Conservation (phyloP, 1,140 invertebrate species). For the Amphibalanus amphitrite region DNA sequence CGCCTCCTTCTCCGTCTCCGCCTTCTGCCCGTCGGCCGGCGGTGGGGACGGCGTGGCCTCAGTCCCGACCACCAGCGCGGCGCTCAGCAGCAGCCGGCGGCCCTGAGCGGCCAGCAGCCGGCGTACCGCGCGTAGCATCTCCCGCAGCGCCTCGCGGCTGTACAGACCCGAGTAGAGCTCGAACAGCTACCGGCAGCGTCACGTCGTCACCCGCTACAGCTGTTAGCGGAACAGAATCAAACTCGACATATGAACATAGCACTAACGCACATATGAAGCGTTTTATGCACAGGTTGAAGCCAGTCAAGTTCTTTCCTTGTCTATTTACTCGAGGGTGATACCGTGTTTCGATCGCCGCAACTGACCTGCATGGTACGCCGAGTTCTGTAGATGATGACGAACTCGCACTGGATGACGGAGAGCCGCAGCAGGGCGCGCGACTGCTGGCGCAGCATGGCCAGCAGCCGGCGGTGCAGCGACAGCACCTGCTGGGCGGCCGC, state of each 20-base stretch:
- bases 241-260: no score
- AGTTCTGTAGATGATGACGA: slow-evolving; percentile 9
- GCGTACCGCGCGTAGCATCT: neutral
- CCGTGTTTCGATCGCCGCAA: no score
- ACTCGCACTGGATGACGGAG: slow-evolving; percentile 4
- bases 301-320: no score
- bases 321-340: no score
- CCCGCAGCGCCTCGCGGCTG: neutral
- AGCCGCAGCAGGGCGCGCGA: slow-evolving; percentile 13
- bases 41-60: neutral
- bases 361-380: slow-evolving; percentile 3
- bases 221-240: no score
- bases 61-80: neutral
- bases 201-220: no score
- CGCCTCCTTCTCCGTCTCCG: neutral
- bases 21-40: neutral
- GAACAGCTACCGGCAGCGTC: neutral
- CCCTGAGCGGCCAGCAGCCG: neutral
- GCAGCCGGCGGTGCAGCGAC: slow-evolving; percentile 4
- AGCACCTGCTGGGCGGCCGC: neutral
- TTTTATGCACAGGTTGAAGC: no score
- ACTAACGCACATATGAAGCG: no score
- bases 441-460: slow-evolving; percentile 4
- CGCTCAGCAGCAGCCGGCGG: neutral
- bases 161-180: neutral